phyloP scores from a whole-genome alignment of 2,797 vertebrate species.

The Aldrovandia affinis region DNA sequence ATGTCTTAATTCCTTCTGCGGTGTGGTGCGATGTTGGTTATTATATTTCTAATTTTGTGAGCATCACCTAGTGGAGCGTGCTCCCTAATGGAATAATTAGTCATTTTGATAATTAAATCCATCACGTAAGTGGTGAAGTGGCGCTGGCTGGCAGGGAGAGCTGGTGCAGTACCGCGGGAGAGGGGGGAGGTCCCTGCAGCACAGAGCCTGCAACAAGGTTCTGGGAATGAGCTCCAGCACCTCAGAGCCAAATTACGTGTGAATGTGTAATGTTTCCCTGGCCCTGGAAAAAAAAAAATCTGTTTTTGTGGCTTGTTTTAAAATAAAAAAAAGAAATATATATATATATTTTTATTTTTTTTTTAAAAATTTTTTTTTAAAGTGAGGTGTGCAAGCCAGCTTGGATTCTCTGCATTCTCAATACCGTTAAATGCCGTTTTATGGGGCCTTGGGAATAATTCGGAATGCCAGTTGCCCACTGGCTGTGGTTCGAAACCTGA shows the following conservation, averaged over 20 bases:
- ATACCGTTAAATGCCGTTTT: too few relatives aligned
- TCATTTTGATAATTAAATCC: constrained; percentile 98
- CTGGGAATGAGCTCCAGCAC: not conserved
- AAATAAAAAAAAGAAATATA: too few relatives aligned
- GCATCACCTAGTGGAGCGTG: constrained; percentile 89
- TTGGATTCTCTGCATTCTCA: too few relatives aligned
- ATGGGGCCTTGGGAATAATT: too few relatives aligned
- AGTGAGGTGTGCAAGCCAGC: too few relatives aligned
- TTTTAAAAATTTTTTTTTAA: too few relatives aligned
- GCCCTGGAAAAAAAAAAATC: too few relatives aligned
- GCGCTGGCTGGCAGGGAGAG: constrained; percentile 48
- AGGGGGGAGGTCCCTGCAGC: not conserved
- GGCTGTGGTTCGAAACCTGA: too few relatives aligned
- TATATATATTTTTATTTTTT: too few relatives aligned
- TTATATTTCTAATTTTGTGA: constrained; percentile 96
- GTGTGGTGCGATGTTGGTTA: constrained; percentile 92
- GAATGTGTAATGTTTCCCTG: not conserved
- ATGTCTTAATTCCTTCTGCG: constrained; percentile 94
- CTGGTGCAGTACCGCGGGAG: not conserved
- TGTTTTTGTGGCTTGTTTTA: too few relatives aligned
- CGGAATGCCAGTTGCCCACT: too few relatives aligned
- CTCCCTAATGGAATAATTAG: constrained; percentile 97
- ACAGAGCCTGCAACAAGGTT: constrained; percentile 8
- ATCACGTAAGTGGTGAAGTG: constrained; percentile 81
- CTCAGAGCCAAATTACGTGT: not conserved